These are phyloP conservation scores for Megastigmus dorsalis DNA, from an alignment of 2,888 invertebrate species.

Conservation along the genomic window DNA sequence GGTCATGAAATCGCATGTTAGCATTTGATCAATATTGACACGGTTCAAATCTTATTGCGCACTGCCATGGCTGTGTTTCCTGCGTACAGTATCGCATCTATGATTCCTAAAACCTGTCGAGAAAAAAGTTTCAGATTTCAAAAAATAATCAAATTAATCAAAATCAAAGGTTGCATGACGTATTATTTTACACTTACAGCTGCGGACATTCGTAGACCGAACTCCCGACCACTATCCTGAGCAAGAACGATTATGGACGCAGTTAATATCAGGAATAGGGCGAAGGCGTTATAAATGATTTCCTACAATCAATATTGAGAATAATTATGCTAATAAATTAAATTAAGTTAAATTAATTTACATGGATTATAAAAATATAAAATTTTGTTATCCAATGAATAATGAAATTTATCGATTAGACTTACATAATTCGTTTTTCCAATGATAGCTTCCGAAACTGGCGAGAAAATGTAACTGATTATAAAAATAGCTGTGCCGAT, in stretches of 20 bases:
- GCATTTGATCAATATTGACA: too few relatives aligned
- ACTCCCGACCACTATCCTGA: conserved; percentile 9
- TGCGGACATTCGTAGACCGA: conserved; percentile 11
- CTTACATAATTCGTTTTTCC: conserved; percentile 53
- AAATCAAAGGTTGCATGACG: too few relatives aligned
- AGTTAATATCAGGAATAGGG: conserved; percentile 34
- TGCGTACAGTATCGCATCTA: conserved; percentile 44
- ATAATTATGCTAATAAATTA: too few relatives aligned
- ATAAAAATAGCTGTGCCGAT: conserved; percentile 51
- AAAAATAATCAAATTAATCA: background rate
- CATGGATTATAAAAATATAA: background rate
- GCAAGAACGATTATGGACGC: conserved; percentile 36
- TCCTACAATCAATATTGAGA: conserved; percentile 52
- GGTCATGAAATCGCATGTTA: too few relatives aligned
- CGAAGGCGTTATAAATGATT: conserved; percentile 46
- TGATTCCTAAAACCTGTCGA: conserved; percentile 47
- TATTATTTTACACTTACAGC: conserved; percentile 38
- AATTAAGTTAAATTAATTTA: too few relatives aligned
- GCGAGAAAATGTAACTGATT: conserved; percentile 52
- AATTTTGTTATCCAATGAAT: background rate
- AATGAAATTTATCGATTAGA: background rate
- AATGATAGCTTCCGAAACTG: conserved; percentile 52
- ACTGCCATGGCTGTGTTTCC: conserved; percentile 43
- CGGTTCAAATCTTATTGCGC: conserved; percentile 22
- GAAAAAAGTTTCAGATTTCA: background rate